A percentile compares a stretch with the other conserved stretches of the same genome.
phyloP scores from a whole-genome alignment of 2,888 invertebrate species.

The Heliconius ethilla region DNA sequence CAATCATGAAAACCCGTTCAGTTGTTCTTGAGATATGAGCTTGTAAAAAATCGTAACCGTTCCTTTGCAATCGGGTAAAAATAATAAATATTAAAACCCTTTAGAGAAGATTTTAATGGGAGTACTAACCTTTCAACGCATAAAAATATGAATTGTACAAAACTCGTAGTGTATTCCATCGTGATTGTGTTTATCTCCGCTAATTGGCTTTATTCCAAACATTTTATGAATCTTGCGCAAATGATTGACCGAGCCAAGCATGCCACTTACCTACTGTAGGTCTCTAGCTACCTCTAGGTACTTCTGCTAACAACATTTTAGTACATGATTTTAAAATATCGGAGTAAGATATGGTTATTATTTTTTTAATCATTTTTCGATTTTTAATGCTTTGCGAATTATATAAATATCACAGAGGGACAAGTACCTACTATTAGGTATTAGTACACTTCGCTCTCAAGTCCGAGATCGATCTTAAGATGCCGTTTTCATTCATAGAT shows the following conservation, averaged over 20 bases:
- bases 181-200: conserved; percentile 39
- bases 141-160: background rate
- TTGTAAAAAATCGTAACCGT: too few relatives aligned
- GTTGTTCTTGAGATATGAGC: too few relatives aligned
- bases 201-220: conserved; percentile 51
- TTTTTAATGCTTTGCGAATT: background rate
- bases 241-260: conserved; percentile 41
- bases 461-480: too few relatives aligned
- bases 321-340: background rate
- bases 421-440: too few relatives aligned
- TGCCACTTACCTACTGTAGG: conserved; percentile 22
- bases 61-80: too few relatives aligned
- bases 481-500: too few relatives aligned
- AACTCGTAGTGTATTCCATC: background rate
- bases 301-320: conserved; percentile 19
- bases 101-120: background rate
- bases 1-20: too few relatives aligned
- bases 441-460: too few relatives aligned
- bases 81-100: background rate
- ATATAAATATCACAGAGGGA: background rate
- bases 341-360: background rate
- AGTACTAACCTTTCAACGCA: background rate
- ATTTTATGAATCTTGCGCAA: conserved; percentile 47
- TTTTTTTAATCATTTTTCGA: background rate
- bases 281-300: background rate